These are phyloP conservation scores for Agraylea sexmaculata DNA, from an alignment of 1,140 invertebrate species.

Conservation along the genomic window DNA sequence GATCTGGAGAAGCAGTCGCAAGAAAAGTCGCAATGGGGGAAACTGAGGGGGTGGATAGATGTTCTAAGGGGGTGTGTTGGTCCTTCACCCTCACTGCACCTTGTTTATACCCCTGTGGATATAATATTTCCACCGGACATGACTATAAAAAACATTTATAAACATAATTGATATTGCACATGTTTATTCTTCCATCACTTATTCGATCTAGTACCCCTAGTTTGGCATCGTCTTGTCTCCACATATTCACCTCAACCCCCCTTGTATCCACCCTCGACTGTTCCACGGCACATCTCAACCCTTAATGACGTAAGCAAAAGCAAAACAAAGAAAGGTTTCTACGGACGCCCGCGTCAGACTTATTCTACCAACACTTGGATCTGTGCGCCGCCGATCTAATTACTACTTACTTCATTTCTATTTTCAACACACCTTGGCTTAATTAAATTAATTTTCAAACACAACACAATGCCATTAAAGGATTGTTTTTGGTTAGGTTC, in stretches of 20 bases:
- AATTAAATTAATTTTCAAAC: slow-evolving; percentile 12
- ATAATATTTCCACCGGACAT: background rate
- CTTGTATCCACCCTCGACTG: background rate
- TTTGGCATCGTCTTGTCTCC: background rate
- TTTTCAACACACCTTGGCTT: slow-evolving; percentile 7
- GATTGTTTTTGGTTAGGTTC: slow-evolving; percentile 1
- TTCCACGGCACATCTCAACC: slow-evolving; percentile 18
- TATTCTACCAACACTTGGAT: slow-evolving; percentile 10
- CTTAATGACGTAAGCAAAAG: slow-evolving; percentile 23
- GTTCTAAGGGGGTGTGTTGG: background rate
- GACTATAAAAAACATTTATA: background rate
- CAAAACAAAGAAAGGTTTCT: slow-evolving; percentile 22
- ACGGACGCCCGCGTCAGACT: slow-evolving; percentile 19
- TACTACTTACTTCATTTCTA: slow-evolving; percentile 8
- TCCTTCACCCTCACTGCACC: background rate
- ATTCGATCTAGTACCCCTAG: background rate
- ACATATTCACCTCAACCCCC: background rate
- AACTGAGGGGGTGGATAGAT: slow-evolving; percentile 8
- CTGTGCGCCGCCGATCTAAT: slow-evolving; percentile 13
- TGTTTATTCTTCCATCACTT: slow-evolving; percentile 2
- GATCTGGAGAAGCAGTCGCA: slow-evolving; percentile 13
- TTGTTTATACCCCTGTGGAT: background rate
- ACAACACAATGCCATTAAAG: slow-evolving; percentile 7
- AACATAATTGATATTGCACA: slow-evolving; percentile 3
- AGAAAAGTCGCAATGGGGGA: slow-evolving; percentile 11